Base-by-base conservation (phyloP, 2,888 invertebrate genomes). In the Drosophila nigritarsus region DNA sequence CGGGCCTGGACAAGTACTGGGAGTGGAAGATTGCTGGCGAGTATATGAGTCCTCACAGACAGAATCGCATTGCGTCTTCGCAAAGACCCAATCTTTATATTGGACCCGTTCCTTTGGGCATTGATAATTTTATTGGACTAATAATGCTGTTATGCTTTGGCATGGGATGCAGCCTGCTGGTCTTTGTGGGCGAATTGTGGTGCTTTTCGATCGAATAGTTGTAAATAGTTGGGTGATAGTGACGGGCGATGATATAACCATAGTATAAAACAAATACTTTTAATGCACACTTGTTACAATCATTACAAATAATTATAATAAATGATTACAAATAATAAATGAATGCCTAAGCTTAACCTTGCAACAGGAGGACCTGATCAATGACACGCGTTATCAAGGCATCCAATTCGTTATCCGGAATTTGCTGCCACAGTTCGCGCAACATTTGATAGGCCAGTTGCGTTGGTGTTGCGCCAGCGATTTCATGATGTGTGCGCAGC, bases 1-100 rank as follows among this genome's bases (percentile, higher is more conserved):
- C 95, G 7, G 96, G 96, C 5, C 92, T 96, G 15, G 92, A 95
- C 70, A 92, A 94, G 42, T 94, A 94, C 73, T 96, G 96, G 96
- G 96, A 96, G 91, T 95, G 94, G 81, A 84, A 81, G 34, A 85
- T 91, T 4, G 73, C 80, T 0, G 82, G 82, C 0, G 67, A 76
- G 18, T 82, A 89, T n/a, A 78, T 91, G 78, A 85, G 88, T 75
- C 78, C 68, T 0, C 82, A 83, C 8, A 63, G 88, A 5, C 92
- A 92, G 56, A 83, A 87, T 51, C 87, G 83, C 18, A 82, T 92
- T 20, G 65, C 75, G 2, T 81, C 85, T 1, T 91, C 91, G 1
- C 73, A 75, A 34, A 78, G 65, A 27, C 78, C 66, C 1, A 81
- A 73, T 56, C 64, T 83, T 9, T 84, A 90, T 60, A 74, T 73